Evolutionary conservation across 2,797 vertebrate genomes (phyloP).

Genomic region (Xenops minutus): DNA sequence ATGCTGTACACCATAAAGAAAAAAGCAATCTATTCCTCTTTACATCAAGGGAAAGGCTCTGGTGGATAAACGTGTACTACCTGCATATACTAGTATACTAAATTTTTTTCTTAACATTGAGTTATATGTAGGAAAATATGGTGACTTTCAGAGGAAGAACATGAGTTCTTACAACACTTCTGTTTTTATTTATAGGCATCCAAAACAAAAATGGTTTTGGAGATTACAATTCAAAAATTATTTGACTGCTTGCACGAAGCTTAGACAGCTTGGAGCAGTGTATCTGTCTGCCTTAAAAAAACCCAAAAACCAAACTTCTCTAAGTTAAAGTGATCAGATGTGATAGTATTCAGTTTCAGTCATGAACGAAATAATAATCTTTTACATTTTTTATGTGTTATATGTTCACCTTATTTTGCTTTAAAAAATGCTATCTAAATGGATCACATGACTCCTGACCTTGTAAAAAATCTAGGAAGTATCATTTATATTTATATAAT

Average conservation of each 20-base stretch:
- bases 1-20: not conserved
- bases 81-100: not conserved
- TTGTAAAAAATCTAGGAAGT: not conserved
- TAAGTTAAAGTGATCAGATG: not conserved
- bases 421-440: not conserved
- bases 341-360: not conserved
- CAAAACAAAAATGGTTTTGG: not conserved
- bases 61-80: not conserved
- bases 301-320: not conserved
- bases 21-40: not conserved
- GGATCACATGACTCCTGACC: not conserved
- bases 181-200: not conserved
- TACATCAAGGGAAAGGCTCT: not conserved
- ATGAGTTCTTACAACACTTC: not conserved
- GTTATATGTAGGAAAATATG: not conserved
- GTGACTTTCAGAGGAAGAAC: not conserved
- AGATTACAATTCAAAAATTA: not conserved
- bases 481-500: not conserved
- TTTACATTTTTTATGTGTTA: not conserved
- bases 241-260: not conserved
- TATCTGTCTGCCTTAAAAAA: not conserved
- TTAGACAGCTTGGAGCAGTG: not conserved
- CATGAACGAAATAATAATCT: not conserved
- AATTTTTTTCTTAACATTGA: not conserved
- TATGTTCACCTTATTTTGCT: not conserved